phyloP scores from a whole-genome alignment of 2,113 vertebrate genomes.

The Pomatostomus ruficeps region DNA sequence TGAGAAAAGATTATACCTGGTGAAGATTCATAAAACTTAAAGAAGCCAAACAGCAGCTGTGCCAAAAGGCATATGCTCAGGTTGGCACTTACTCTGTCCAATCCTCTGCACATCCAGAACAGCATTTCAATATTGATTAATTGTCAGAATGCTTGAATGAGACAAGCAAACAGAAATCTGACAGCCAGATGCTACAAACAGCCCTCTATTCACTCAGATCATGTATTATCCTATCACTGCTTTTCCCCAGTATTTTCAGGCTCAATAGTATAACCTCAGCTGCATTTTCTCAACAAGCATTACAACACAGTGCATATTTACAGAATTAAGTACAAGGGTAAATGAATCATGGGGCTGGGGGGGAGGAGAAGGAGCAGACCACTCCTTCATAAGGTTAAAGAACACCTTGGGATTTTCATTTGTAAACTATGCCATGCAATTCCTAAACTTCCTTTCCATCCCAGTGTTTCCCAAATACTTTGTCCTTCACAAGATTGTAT shows the following conservation, averaged over 20 bases:
- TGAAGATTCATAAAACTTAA: background rate
- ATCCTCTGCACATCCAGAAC: background rate
- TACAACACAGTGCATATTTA: background rate
- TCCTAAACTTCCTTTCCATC: background rate
- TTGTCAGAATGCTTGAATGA: fast-evolving
- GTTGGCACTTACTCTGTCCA: background rate
- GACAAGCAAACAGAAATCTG: background rate
- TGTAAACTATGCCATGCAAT: background rate
- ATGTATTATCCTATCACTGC: background rate
- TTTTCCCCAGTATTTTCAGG: background rate
- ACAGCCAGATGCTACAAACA: background rate
- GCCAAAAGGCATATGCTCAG: background rate
- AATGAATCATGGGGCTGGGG: background rate
- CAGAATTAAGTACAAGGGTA: background rate
- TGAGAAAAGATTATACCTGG: background rate
- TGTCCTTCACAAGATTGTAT: background rate
- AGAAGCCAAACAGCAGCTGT: background rate
- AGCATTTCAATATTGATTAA: background rate
- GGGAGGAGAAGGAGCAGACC: background rate
- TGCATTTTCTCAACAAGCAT: background rate
- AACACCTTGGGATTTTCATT: background rate
- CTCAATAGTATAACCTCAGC: background rate
- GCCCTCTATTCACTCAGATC: background rate
- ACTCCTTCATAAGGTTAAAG: background rate
- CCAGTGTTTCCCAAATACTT: background rate